Evolutionary conservation across 2,113 vertebrate genomes (phyloP).

Genomic region (Periophthalmus modestus): DNA sequence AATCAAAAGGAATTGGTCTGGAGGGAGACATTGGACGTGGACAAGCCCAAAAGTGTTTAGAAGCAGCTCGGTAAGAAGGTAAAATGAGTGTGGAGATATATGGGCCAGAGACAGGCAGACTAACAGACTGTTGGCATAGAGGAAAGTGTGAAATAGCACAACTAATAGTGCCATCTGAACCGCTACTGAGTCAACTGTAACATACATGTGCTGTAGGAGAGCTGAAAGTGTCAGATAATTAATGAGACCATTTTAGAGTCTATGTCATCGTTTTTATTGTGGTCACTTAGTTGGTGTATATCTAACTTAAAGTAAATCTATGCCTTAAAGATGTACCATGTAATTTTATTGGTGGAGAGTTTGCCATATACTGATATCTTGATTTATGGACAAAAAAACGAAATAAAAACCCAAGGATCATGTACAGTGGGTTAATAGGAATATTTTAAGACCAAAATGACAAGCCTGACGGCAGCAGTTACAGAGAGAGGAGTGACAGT

Average conservation of each 20-base stretch:
- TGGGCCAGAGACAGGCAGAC: background rate
- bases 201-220: background rate
- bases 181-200: background rate
- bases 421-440: no score
- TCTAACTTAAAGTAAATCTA: no score
- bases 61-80: background rate
- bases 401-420: no score
- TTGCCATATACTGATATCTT: no score
- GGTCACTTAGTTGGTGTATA: background rate
- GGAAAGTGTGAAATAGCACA: conserved; percentile 1
- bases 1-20: conserved; percentile 29
- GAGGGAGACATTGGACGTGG: conserved; percentile 9
- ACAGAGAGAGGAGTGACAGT: no score
- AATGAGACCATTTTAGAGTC: background rate
- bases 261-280: background rate
- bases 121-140: background rate
- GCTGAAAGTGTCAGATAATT: background rate
- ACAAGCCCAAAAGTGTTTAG: conserved; percentile 2
- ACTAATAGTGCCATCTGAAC: conserved; percentile 3
- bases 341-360: no score
- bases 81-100: conserved; percentile 2
- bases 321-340: no score
- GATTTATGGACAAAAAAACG: no score
- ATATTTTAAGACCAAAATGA: no score
- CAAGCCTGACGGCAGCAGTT: no score